Conservation (phyloP, 2,888 invertebrate species). For the Diarsia mendica region DNA sequence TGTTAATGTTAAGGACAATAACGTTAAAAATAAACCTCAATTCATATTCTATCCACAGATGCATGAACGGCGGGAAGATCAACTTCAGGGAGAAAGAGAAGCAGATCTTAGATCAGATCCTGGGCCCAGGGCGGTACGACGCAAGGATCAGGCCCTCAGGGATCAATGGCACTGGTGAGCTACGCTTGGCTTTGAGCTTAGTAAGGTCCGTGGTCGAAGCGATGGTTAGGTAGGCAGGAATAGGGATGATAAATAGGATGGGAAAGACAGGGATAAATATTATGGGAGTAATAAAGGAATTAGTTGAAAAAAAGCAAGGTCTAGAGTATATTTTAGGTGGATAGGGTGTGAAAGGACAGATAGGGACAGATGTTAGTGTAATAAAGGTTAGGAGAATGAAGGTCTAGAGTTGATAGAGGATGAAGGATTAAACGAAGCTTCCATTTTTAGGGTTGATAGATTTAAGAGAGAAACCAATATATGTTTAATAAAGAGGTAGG, state of each 20-base stretch:
- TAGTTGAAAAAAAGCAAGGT: no score
- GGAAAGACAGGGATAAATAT: neutral
- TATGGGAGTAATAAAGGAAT: no score
- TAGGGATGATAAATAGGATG: neutral
- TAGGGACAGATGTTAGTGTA: no score
- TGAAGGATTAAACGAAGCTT: neutral
- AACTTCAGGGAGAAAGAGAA: constrained; percentile 98
- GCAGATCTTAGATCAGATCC: constrained; percentile 97
- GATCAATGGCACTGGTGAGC: constrained; percentile 97
- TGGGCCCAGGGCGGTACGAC: constrained; percentile 97
- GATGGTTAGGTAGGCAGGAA: constrained; percentile 31
- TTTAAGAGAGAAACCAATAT: no score
- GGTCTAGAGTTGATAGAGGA: neutral
- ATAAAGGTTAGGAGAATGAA: neutral
- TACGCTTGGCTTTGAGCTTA: constrained; percentile 40
- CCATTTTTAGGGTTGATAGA: no score
- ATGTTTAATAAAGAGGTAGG: no score
- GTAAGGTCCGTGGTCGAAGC: constrained; percentile 52
- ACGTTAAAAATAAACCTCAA: neutral
- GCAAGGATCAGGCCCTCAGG: constrained; percentile 98
- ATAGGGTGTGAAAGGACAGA: neutral
- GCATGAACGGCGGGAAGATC: constrained; percentile 93
- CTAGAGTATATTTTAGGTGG: no score
- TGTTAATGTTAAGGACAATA: no score
- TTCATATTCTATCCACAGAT: constrained; percentile 88